A percentile compares a stretch with the other conserved stretches of the same genome.
Evolutionary conservation across 1,140 invertebrate species (phyloP).

Genomic region (Plectrocnemia conspersa): DNA sequence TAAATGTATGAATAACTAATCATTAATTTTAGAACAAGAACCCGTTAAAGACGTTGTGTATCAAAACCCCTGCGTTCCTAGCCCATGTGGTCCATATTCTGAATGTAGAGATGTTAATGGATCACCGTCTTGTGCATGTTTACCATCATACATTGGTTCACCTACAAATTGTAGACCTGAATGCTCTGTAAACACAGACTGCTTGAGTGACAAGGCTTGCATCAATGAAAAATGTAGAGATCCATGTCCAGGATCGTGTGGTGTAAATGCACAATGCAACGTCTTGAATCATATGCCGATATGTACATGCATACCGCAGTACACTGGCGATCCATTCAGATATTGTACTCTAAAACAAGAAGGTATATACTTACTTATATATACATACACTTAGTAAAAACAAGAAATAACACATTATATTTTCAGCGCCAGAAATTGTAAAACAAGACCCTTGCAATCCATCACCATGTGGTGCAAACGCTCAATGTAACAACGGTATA

Average conservation of each 20-base stretch:
- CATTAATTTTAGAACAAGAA: constrained; percentile 36
- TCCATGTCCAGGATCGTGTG: constrained; percentile 64
- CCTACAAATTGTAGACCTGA: constrained; percentile 63
- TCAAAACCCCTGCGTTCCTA: constrained; percentile 57
- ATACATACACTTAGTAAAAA: background rate
- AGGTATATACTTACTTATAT: constrained; percentile 26
- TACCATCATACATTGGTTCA: constrained; percentile 56
- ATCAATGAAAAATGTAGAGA: constrained; percentile 63
- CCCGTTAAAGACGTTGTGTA: constrained; percentile 40
- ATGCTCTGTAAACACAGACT: constrained; percentile 61
- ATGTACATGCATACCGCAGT: constrained; percentile 51
- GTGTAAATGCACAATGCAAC: constrained; percentile 59
- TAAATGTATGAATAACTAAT: constrained; percentile 2
- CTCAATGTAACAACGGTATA: constrained; percentile 60
- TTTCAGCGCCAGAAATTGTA: constrained; percentile 29
- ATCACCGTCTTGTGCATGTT: constrained; percentile 58
- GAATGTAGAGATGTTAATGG: constrained; percentile 55
- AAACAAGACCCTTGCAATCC: constrained; percentile 61
- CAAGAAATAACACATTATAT: too few relatives aligned
- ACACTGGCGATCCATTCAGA: constrained; percentile 54
- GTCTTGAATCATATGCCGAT: constrained; percentile 62
- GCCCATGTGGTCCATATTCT: constrained; percentile 61
- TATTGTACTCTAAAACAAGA: constrained; percentile 45
- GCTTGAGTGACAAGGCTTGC: constrained; percentile 56
- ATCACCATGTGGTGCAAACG: constrained; percentile 68